Conservation (phyloP, 2,797 vertebrate genomes). For the Furcifer pardalis region DNA sequence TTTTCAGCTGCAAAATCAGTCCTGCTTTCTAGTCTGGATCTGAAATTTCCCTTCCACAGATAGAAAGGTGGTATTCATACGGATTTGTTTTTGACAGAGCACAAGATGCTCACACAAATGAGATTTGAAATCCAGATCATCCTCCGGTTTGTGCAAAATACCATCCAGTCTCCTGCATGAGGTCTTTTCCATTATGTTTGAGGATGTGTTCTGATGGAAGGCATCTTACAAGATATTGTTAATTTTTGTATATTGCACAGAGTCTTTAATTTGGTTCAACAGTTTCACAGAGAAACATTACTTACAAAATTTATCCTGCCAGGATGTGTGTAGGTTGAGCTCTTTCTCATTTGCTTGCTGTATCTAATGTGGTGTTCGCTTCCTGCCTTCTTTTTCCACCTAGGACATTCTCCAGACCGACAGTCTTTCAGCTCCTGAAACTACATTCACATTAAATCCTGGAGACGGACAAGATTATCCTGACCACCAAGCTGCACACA, state of each 20-base stretch:
- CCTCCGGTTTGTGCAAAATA: background rate
- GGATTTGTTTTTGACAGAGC: background rate
- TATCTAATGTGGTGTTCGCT: background rate
- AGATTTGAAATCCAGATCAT: background rate
- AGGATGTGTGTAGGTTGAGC: too few species aligned
- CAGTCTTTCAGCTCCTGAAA: slow-evolving; percentile 64
- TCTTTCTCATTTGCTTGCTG: background rate
- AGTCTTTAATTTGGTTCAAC: background rate
- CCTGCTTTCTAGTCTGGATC: background rate
- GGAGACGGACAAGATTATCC: slow-evolving; percentile 75
- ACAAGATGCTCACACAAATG: background rate
- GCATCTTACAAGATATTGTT: background rate
- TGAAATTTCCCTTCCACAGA: background rate
- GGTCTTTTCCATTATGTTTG: background rate
- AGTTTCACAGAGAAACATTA: background rate
- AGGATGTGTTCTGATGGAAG: background rate
- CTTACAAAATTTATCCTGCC: background rate
- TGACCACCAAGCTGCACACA: slow-evolving; percentile 79
- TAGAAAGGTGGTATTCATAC: background rate
- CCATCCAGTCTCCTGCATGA: background rate
- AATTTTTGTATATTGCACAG: background rate
- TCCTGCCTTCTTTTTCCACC: slow-evolving; percentile 48
- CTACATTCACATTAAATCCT: slow-evolving; percentile 69
- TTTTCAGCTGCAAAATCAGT: too few species aligned
- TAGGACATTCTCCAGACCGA: slow-evolving; percentile 83